Base-by-base conservation (phyloP, 2,888 invertebrate genomes). In the Caenorhabditis doughertyi region DNA sequence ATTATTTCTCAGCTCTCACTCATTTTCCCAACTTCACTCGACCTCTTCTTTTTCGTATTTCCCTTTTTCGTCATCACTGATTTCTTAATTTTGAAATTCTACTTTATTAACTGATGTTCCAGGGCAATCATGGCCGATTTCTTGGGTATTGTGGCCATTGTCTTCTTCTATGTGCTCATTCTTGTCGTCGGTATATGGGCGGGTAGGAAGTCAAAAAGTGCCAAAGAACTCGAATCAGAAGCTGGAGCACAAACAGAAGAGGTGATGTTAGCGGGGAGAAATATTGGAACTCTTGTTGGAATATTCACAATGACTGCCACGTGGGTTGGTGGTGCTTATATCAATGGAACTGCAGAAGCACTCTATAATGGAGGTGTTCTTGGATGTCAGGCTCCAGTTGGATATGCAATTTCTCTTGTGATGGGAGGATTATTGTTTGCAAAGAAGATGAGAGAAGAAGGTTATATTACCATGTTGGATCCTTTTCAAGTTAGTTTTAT, bases 251-350 rank as follows among this genome's bases (percentile, higher is more conserved):
- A 96, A 85, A 94, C 94, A 92, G 98, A 98, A 93, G 98, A 98
- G 39, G 97, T 98, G 79, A 98, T 99, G 98, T 93, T 99, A 92
- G 99, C 98, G 0, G 98, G 98, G 9, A 94, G 98, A 81, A 98
- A 97, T 92, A 98, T 99, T 68, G 93, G 98, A 7, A 91, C 98
- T 67, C 95, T 98, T 92, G 98, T 99, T 77, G 98, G 98, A 60
- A 96, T 98, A 90, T 98, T 99, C 92, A 99, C 98, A 35, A 99
- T 99, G 98, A 99, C 98, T 92, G 98, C 98, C 58, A 99, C 98
- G 18, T 99, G 99, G 98, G 98, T 99, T 68, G 99, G 98, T 84
- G 98, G 99, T 53, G 98, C 98, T 65, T 99, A 98, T 94, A 99
- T 99, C 92, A 99, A 99, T 93, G 98, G 98, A 84, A 98, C 98